Base-by-base conservation (phyloP, 2,113 vertebrate genomes). In the Aythya baeri region DNA sequence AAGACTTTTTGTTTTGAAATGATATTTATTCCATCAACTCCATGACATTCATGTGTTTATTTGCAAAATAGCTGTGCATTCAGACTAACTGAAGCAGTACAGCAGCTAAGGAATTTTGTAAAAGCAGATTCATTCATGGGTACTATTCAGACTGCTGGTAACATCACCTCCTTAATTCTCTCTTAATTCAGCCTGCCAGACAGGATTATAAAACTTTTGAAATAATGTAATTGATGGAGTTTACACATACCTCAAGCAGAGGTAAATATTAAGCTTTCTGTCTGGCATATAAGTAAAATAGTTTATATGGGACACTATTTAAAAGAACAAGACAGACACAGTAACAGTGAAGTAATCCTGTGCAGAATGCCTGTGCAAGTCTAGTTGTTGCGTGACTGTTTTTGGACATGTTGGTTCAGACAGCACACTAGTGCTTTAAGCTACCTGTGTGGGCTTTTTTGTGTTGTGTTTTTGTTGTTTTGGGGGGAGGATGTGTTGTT, bases 1-100 rank as follows among this genome's bases (percentile, higher is more conserved):
- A 91, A 97, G 85, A 8, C 68, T 49, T 71, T 76, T 50, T 46
- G 41, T 86, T 93, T 63, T 79, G 32, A 76, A 89, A 78, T 27
- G 21, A 17, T n/a, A 50, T 62, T 92, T 92, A 29, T 73, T 46
- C 8, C 18, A 62, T 67, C 54, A 91, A 38, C 34, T 92, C 32
- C 5, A 9, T 58, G 49, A 38, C 17, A 43, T 13, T 65, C 8
- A 7, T 74, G 21, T 72, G 41, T 74, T 75, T 63, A 17, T 43
- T 92, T 89, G 52, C 44, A 82, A 72, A 85, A 25, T 1, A 75
- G 20, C 17, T 17, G 17, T 62, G n/a, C 13, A 15, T 80, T 85
- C 50, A 62, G 63, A 32, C 49, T 85, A 58, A 58, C 31, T 57
- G 31, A 26, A 78, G 32, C 54, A 83, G 59, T 66, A 59, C 74